Evolutionary conservation across 2,797 vertebrate genomes (phyloP), one percentile per base, ranked within the genome.

Genomic region (Anolis apletophallus): DNA sequence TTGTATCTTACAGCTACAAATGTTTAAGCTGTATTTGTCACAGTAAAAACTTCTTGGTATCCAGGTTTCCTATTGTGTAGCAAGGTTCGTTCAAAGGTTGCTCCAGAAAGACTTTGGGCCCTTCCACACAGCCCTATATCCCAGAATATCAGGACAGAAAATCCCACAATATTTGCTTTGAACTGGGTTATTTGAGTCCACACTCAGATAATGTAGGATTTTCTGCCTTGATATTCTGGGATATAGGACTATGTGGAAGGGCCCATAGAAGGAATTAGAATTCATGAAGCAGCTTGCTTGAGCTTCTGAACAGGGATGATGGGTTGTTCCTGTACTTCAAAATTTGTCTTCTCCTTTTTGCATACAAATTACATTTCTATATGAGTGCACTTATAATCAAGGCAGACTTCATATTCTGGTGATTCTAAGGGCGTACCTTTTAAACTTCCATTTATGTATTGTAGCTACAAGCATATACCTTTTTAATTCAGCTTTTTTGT

Each of bases 281-380:
- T 55, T 76, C 14, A 55, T 77, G 54, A 55, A 77, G 54, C 8
- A 32, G 23, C 77, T 23, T 79, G 77, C 13, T 26, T 79, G 55
- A 40, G 34, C 57, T 80, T 64, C 77, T 55, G 55, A 36, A 79
- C n/a, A 36, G n/a, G n/a, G 14, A 21, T 40, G 36, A 11, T 46
- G 21, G 71, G 71, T 46, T 73, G 21, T 73, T 46, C 21, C 21
- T 73, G 19, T 5, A 19, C 57, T 79, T 80, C 36, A 46, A 80
- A 46, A 80, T 14, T 26, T 61, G 21, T 64, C 61, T 64, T 64
- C 36, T 57, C 34, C 7, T 46, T 46, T 64, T 80, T 64, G 57
- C 57, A 61, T 80, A 80, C 40, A 80, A 79, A 59, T 79, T 76
- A 7, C 36, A 61, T 59, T 75, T 75, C 26, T 75, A 29, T 75